Evolutionary conservation across 2,888 invertebrate genomes (phyloP), one percentile per base, ranked within the genome.

Genomic region (Drosophila mulleri): DNA sequence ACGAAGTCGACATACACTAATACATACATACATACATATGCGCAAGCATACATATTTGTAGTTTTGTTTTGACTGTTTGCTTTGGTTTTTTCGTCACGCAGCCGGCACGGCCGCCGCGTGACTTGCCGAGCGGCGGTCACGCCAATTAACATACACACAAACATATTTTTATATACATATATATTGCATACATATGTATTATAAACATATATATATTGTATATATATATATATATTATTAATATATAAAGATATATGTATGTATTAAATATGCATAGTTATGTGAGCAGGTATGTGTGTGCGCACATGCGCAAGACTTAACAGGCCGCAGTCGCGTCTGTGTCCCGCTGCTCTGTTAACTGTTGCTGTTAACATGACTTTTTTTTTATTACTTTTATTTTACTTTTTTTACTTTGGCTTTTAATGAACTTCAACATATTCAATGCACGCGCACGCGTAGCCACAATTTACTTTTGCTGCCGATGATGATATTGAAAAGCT

Each of bases 391-490:
- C 67, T 12, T 35, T 32, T 50, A 32, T 18, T 18, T 16, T 72
- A 58, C 45, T 39, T 50, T 72, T 71, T 67, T 26, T 6, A n/a
- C 6, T 29, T n/a, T n/a, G 18, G 41, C n/a, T n/a, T 52, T 54
- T 47, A 67, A 64, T 64, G 32, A 29, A 26, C 54, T 39, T 44
- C 26, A 79, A 39, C 23, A 53, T 68, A 88, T 82, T 79, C 89
- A 67, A 66, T 44, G 75, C 89, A 89, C 88, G 84, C 89, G 89
- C 89, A 85, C 83, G 84, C 89, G 84, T 89, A 88, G 68, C 84
- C 65, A 83, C 83, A 84, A 84, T 84, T 84, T 84, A 78, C 82
- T 81, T 81, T 83, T 82, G 78, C 76, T 77, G 69, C 64, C 72
- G 60, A 37, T 59, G 58, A 44, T 83, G 78, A 78, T 81, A 78